Evolutionary conservation across 2,113 vertebrate genomes (phyloP), one percentile per base, ranked within the genome.

Genomic region (Puntigrus tetrazona): DNA sequence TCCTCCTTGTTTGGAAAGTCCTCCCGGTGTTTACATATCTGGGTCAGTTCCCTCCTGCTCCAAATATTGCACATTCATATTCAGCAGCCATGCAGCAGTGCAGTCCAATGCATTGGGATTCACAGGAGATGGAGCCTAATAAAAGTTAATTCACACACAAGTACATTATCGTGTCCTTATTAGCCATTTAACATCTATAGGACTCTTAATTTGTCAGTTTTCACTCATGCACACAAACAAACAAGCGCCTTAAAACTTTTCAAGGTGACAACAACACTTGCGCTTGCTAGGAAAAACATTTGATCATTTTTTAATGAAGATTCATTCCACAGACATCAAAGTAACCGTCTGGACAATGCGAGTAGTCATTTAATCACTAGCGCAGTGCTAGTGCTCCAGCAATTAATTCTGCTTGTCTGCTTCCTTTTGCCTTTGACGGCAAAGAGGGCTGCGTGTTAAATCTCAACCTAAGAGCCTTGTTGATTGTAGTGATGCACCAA

Each of bases 81-180:
- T 99, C 93, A 99, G 96, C 90, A 99, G 96, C 98, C 98, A 99
- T 89, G 97, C 98, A 4, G 98, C 98, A 0, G 97, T 99, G 84
- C 98, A 96, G 91, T 99, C 97, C 95, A 99, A 91, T 50, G 97
- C 97, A 91, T 96, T 97, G 87, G 97, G 96, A 91, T 96, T 96
- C 93, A 96, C 96, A 45, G 96, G 98, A 88, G 98, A 99, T 77
- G 97, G 97, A 90, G 97, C 97, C 98, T 99, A 94, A 75, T 80
- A 52, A 47, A 85, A 57, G 20, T 57, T 13, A 31, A 94, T 91
- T 86, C 55, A 83, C 41, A 86, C 27, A 27, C 47, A 77, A 29
- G 47, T 59, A 79, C 67, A 43, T 57, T 27, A 36, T 36, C 52
- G 47, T 25, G 18, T 20, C n/a, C 57, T 27, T 20, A 59, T 52